These are phyloP conservation scores for Rachycentron canadum DNA, from an alignment of 2,797 vertebrate genomes.

Conservation along the genomic window DNA sequence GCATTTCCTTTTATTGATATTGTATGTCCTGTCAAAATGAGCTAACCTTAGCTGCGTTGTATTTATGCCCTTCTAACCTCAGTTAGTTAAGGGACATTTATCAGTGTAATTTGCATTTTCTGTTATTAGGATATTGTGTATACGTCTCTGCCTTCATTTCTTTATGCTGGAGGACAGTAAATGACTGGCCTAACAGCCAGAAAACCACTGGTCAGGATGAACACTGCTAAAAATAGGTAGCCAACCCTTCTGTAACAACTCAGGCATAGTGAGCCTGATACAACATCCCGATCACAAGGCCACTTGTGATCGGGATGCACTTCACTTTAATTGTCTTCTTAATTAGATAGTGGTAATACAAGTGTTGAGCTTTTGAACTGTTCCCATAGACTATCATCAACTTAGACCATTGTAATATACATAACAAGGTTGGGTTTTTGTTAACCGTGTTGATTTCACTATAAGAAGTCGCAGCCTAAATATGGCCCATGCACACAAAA, in stretches of 20 bases:
- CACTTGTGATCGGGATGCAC: too few relatives aligned
- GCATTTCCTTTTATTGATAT: slow-evolving; percentile 19
- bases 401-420: neutral
- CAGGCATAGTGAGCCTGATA: neutral
- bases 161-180: neutral
- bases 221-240: slow-evolving; percentile 17
- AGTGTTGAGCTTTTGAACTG: neutral
- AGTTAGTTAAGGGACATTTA: neutral
- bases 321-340: neutral
- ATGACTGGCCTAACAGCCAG: neutral
- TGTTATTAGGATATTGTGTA: neutral
- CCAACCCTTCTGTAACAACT: slow-evolving; percentile 1
- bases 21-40: slow-evolving; percentile 40
- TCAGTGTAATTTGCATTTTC: neutral
- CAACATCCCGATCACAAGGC: neutral
- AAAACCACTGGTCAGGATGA: neutral
- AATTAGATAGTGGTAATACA: neutral
- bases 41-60: slow-evolving; percentile 36
- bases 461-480: neutral
- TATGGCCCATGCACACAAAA: neutral
- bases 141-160: neutral
- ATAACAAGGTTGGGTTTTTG: neutral
- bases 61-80: slow-evolving; percentile 2
- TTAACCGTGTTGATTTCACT: neutral
- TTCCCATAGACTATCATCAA: neutral